A percentile compares a stretch with the other conserved stretches of the same genome.
These are phyloP conservation scores for Phortica variegata DNA, from an alignment of 1,140 invertebrate genomes.

Conservation along the genomic window DNA sequence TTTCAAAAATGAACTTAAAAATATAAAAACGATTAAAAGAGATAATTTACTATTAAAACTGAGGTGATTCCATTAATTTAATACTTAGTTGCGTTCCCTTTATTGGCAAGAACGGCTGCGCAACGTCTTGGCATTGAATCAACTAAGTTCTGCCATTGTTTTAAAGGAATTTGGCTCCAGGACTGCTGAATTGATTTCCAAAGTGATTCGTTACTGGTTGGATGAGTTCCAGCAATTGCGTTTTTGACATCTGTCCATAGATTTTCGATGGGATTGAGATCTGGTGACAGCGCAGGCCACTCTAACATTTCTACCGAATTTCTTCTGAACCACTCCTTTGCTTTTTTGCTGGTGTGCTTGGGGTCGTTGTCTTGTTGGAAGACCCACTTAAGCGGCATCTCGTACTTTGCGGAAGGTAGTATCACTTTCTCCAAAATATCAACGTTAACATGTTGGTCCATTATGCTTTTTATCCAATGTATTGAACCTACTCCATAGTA, in stretches of 20 bases:
- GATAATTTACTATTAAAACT: no score
- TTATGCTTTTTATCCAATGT: constrained; percentile 19
- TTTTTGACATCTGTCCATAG: constrained; percentile 28
- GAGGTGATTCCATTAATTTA: no score
- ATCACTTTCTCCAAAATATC: constrained; percentile 27
- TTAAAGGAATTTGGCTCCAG: constrained; percentile 19
- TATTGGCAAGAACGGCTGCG: no score
- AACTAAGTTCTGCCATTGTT: constrained; percentile 23
- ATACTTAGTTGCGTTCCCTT: constrained; percentile 37
- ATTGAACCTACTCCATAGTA: constrained; percentile 22
- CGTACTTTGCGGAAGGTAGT: constrained; percentile 21
- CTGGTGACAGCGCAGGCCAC: constrained; percentile 41
- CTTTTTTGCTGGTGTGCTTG: constrained; percentile 26
- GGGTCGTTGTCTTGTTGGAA: constrained; percentile 41
- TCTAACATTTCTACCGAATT: constrained; percentile 26
- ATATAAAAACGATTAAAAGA: no score
- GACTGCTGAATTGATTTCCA: constrained; percentile 11
- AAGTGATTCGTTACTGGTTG: constrained; percentile 13
- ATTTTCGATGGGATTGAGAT: constrained; percentile 49
- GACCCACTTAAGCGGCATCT: constrained; percentile 31
- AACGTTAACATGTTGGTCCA: constrained; percentile 19
- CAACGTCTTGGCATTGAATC: constrained; percentile 26
- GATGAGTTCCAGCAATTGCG: constrained; percentile 8
- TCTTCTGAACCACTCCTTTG: constrained; percentile 19
- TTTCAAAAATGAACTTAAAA: no score